A percentile compares a stretch with the other conserved stretches of the same genome.
Evolutionary conservation across 2,888 invertebrate genomes (phyloP).

Genomic region (Orthosia gracilis): DNA sequence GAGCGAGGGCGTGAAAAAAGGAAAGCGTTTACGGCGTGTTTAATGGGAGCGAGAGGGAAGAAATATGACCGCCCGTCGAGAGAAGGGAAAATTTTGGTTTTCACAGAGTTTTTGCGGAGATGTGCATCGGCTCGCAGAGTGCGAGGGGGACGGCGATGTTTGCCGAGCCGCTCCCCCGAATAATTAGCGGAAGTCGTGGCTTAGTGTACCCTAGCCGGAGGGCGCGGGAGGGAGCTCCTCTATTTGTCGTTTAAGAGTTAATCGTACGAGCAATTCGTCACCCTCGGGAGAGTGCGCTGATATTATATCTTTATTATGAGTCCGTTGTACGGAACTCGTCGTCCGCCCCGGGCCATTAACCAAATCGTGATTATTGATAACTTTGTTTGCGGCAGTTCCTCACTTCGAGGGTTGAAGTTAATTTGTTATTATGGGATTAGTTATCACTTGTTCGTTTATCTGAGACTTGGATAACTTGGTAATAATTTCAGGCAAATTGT

Average conservation of each 20-base stretch:
- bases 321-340: conserved; percentile 76
- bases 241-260: conserved; percentile 91
- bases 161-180: conserved; percentile 85
- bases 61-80: conserved; percentile 90
- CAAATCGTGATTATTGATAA: conserved; percentile 89
- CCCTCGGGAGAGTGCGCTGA: conserved; percentile 88
- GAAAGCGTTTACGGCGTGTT: conserved; percentile 91
- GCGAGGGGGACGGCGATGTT: conserved; percentile 86
- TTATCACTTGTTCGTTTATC: conserved; percentile 43
- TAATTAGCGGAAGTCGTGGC: conserved; percentile 91
- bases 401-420: conserved; percentile 59
- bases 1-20: conserved; percentile 91
- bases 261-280: conserved; percentile 91
- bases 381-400: conserved; percentile 77
- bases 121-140: conserved; percentile 88
- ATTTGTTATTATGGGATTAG: conserved; percentile 46
- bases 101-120: conserved; percentile 90
- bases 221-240: conserved; percentile 88
- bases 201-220: conserved; percentile 88
- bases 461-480: neutral
- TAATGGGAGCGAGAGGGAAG: conserved; percentile 91
- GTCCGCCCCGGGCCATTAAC: conserved; percentile 85
- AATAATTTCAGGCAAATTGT: conserved; percentile 20
- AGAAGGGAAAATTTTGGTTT: conserved; percentile 91
- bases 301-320: conserved; percentile 90